A percentile compares a stretch with the other conserved stretches of the same genome.
phyloP scores from a whole-genome alignment of 1,140 invertebrate genomes.

The Drosophila prosaltans region DNA sequence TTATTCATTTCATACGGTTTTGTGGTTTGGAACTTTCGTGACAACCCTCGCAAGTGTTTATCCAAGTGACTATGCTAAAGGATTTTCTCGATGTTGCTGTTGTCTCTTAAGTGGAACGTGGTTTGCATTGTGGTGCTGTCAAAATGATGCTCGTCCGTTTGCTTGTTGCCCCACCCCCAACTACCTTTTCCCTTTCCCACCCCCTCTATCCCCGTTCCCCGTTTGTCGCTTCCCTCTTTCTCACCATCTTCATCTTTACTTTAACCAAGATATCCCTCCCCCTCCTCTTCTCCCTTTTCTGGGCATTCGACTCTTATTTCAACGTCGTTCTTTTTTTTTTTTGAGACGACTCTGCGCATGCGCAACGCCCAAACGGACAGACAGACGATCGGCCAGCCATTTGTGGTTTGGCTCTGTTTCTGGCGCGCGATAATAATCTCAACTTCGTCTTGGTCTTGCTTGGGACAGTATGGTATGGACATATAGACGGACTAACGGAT shows the following conservation, averaged over 20 bases:
- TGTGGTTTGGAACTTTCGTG: not conserved
- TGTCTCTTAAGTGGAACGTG: constrained; percentile 77
- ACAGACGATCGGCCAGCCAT: constrained; percentile 31
- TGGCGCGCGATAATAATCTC: constrained; percentile 81
- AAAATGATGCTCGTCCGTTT: constrained; percentile 70
- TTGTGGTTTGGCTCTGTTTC: constrained; percentile 65
- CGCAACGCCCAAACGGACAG: constrained; percentile 48
- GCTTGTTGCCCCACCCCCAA: constrained; percentile 4
- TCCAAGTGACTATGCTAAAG: constrained; percentile 73
- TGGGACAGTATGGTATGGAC: constrained; percentile 24
- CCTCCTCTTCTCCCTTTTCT: not conserved
- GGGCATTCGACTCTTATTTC: constrained; percentile 32
- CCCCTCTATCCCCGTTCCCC: not conserved
- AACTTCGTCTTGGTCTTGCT: constrained; percentile 54
- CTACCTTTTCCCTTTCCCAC: not conserved
- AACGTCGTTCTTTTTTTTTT: constrained; percentile 9
- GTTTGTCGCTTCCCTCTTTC: no score
- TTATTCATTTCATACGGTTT: no score
- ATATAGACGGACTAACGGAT: constrained; percentile 5
- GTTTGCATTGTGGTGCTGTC: constrained; percentile 80
- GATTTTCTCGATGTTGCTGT: constrained; percentile 38
- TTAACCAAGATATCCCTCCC: not conserved
- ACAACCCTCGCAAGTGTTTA: constrained; percentile 60
- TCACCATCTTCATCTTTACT: no score
- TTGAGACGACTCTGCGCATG: constrained; percentile 58